Evolutionary conservation across 2,797 vertebrate species (phyloP).

Genomic region (Galaxias olidus): DNA sequence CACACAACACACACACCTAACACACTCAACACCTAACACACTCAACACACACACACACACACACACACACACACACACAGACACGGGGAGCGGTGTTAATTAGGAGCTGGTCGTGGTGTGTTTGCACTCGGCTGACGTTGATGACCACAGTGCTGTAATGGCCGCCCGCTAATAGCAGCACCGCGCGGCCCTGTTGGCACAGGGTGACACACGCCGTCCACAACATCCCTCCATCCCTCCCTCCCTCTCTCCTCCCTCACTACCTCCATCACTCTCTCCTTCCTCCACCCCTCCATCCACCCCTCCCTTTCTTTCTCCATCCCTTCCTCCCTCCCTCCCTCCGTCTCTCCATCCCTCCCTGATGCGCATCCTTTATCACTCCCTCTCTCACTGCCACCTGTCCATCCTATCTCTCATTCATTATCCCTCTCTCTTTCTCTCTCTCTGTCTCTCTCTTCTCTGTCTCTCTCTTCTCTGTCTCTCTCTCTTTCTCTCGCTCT

Average conservation of each 20-base stretch:
- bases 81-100: conserved; percentile 58
- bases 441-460: neutral
- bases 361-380: neutral
- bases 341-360: conserved; percentile 1
- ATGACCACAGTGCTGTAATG: conserved; percentile 66
- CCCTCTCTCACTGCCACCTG: too few species aligned
- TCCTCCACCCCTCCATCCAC: neutral
- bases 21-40: too few species aligned
- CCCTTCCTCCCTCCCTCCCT: neutral
- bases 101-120: conserved; percentile 57
- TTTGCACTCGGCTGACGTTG: conserved; percentile 59
- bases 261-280: too few species aligned
- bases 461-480: neutral
- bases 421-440: conserved; percentile 2
- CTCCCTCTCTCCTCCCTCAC: conserved; percentile 35
- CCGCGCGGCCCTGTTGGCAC: conserved; percentile 57
- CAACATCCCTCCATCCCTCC: conserved; percentile 16
- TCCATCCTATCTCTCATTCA: neutral
- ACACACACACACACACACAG: conserved; percentile 7
- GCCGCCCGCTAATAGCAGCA: conserved; percentile 62
- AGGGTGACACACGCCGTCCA: conserved; percentile 14
- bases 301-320: neutral
- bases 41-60: neutral
- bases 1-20: neutral
- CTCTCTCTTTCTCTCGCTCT: neutral